phyloP scores from a whole-genome alignment of 2,888 invertebrate genomes.

The Nemapogon koenigi region DNA sequence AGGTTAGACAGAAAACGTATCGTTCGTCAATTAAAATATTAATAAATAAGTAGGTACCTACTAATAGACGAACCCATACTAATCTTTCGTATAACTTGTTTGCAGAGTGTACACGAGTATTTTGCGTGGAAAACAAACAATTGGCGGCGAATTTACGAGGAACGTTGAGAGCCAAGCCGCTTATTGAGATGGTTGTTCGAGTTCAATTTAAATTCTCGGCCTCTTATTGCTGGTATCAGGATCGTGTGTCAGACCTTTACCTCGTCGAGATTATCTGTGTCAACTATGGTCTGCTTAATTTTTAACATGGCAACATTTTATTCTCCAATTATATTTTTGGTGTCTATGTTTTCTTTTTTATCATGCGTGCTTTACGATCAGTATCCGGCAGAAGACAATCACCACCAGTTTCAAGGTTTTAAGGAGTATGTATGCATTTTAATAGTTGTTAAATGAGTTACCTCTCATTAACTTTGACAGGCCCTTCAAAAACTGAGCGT shows the following conservation, averaged over 20 bases:
- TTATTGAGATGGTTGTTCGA: conserved; percentile 45
- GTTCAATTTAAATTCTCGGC: conserved; percentile 37
- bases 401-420: no score
- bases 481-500: no score
- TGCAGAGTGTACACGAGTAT: conserved; percentile 25
- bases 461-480: no score
- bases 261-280: conserved; percentile 19
- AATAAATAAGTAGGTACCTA: no score
- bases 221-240: conserved; percentile 14
- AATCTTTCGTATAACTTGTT: conserved; percentile 9
- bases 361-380: no score
- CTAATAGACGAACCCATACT: conserved; percentile 22
- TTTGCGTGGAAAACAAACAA: conserved; percentile 49
- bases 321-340: conserved; percentile 6
- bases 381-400: no score
- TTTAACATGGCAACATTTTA: no score
- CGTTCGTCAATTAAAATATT: no score
- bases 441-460: no score
- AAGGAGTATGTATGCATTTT: no score
- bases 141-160: conserved; percentile 47
- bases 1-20: no score
- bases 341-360: no score
- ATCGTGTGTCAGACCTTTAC: conserved; percentile 19
- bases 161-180: conserved; percentile 47
- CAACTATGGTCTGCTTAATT: conserved; percentile 19